Evolutionary conservation across 2,888 invertebrate genomes (phyloP), one percentile per base, ranked within the genome.

Genomic region (Yponomeuta cagnagella): DNA sequence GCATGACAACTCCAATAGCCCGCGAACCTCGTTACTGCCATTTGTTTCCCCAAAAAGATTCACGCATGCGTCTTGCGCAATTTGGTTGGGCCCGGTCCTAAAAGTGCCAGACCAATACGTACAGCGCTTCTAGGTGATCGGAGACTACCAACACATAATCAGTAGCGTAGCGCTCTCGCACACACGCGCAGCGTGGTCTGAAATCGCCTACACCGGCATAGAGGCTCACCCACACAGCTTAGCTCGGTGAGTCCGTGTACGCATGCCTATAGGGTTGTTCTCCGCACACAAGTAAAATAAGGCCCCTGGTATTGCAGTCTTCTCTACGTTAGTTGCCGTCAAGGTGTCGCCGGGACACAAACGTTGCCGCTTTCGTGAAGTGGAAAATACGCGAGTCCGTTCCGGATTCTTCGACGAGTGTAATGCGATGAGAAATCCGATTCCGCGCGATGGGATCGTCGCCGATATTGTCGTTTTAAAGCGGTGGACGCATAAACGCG

Each of bases 231-330:
- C 86, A 84, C 85, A 88, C 86, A 73, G 8, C 43, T 43, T 43
- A 58, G 2, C 9, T 70, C 58, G 70, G 30, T 10, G 63, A 30
- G 31, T 71, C 69, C 23, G 73, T 75, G 74, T 80, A 70, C 48
- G 74, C 72, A 73, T 74, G 81, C 75, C 74, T 73, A 83, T 74
- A 76, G 73, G 79, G 76, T 71, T 74, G 71, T 72, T 72, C 68
- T 74, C 83, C 85, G 71, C 89, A 87, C 82, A 89, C 89, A 77
- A 68, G 63, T 71, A 76, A 12, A 79, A 43, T 43, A 43, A 8
- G 43, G 43, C 83, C 88, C 89, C 88, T 80, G 88, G 87, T 80
- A 77, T 77, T 80, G 80, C 82, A 81, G 79, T 79, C 78, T 85
- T 80, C 85, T 79, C 78, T 85, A 80, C 85, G 87, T 85, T 84